A percentile compares a stretch with the other conserved stretches of the same genome.
Evolutionary conservation across 2,888 invertebrate genomes (phyloP).

Genomic region (Andrena trimmerana): DNA sequence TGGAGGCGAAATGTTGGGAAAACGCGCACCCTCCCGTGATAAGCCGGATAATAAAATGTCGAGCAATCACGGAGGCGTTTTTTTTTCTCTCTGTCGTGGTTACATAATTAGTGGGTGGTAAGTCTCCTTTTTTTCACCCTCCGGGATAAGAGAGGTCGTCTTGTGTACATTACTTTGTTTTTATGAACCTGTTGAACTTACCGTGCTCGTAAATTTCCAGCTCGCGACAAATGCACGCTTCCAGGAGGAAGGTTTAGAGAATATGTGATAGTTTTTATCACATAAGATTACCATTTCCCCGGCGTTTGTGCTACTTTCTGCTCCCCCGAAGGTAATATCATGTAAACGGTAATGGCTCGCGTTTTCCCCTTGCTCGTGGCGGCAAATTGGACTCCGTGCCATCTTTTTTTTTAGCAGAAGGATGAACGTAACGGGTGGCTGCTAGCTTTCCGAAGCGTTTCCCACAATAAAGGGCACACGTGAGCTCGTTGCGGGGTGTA

Average conservation of each 20-base stretch:
- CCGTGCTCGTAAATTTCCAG: background rate
- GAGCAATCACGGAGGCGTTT: constrained; percentile 47
- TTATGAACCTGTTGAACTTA: constrained; percentile 46
- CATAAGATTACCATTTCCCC: background rate
- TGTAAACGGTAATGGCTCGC: constrained; percentile 24
- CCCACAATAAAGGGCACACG: constrained; percentile 79
- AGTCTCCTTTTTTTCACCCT: background rate
- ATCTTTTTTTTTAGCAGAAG: constrained; percentile 3
- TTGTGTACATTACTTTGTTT: constrained; percentile 35
- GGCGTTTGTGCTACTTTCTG: background rate
- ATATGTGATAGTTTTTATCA: background rate
- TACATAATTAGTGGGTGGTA: constrained; percentile 40
- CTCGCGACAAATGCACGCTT: background rate
- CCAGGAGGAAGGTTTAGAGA: background rate
- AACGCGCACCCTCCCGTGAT: constrained; percentile 60
- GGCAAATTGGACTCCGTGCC: constrained; percentile 34
- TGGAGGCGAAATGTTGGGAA: constrained; percentile 76
- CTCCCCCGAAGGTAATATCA: background rate
- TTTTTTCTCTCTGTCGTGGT: constrained; percentile 18
- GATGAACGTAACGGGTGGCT: constrained; percentile 26
- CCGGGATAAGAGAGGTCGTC: constrained; percentile 1
- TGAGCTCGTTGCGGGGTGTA: constrained; percentile 60
- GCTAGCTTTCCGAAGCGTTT: constrained; percentile 64
- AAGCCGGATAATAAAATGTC: constrained; percentile 70
- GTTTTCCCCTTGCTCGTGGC: background rate